Conservation (phyloP, 2,797 vertebrate species). For the Balearica regulorum region DNA sequence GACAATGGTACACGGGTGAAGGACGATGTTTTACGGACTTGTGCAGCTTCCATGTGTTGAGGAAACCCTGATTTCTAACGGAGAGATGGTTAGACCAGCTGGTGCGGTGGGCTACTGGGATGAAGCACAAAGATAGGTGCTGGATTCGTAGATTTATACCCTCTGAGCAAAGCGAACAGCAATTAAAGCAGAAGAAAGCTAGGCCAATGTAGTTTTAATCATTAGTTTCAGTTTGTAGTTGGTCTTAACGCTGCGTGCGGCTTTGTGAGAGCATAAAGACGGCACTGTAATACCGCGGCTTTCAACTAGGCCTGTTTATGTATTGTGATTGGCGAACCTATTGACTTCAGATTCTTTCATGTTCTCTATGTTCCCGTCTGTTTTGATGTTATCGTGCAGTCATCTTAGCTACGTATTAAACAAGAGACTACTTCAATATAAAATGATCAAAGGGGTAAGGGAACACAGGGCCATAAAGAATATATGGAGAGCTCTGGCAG, state of each 20-base stretch:
- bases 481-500: conserved; percentile 54
- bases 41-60: not conserved
- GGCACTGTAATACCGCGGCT: not conserved
- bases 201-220: not conserved
- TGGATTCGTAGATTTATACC: not conserved
- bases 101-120: not conserved
- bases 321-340: conserved; percentile 28
- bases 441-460: conserved; percentile 62
- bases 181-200: conserved; percentile 17
- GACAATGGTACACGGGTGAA: not conserved
- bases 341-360: conserved; percentile 62
- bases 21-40: not conserved
- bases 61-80: not conserved
- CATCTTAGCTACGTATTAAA: conserved; percentile 56
- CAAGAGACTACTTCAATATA: conserved; percentile 64
- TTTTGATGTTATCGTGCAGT: conserved; percentile 63
- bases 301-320: conserved; percentile 47
- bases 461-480: conserved; percentile 56
- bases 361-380: conserved; percentile 51
- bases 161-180: not conserved
- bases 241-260: not conserved
- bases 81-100: not conserved
- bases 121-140: not conserved
- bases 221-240: not conserved
- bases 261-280: conserved; percentile 44